Percentiles rank a stretch among this genome's conserved stretches.
Conservation (phyloP, 2,888 invertebrate species). For the Caenorhabditis japonica region DNA sequence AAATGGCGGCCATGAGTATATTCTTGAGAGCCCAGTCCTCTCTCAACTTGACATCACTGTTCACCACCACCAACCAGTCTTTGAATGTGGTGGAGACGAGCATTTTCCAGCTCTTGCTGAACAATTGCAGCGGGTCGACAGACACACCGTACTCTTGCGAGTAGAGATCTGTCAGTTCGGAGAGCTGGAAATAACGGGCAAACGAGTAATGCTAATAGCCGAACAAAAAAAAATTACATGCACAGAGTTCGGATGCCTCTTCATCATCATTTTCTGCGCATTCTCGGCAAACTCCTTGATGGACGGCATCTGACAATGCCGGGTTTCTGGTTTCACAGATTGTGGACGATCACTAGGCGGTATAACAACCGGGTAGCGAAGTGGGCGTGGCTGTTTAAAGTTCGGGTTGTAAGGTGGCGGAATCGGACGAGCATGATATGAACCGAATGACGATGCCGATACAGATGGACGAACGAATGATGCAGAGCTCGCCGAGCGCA, state of each 20-base stretch:
- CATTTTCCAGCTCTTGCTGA: slow-evolving; percentile 40
- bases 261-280: slow-evolving; percentile 17
- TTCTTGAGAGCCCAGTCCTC: slow-evolving; percentile 14
- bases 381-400: neutral
- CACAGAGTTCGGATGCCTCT: slow-evolving; percentile 5
- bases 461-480: neutral
- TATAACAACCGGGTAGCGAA: neutral
- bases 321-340: neutral
- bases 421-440: neutral
- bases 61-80: slow-evolving; percentile 11
- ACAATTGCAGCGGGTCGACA: slow-evolving; percentile 25
- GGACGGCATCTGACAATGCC: slow-evolving; percentile 13
- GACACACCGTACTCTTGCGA: slow-evolving; percentile 5
- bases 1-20: too few species aligned
- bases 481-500: neutral
- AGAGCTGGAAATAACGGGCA: slow-evolving; percentile 15
- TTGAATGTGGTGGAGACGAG: slow-evolving; percentile 27
- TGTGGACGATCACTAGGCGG: neutral
- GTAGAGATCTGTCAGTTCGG: slow-evolving; percentile 29
- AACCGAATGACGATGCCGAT: neutral
- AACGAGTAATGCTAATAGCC: neutral
- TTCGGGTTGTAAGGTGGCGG: too few species aligned
- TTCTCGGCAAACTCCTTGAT: slow-evolving; percentile 31
- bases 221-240: slow-evolving; percentile 18
- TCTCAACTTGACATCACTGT: slow-evolving; percentile 7